Base-by-base conservation (phyloP, 2,888 invertebrate species). In the Brachyptera risi region DNA sequence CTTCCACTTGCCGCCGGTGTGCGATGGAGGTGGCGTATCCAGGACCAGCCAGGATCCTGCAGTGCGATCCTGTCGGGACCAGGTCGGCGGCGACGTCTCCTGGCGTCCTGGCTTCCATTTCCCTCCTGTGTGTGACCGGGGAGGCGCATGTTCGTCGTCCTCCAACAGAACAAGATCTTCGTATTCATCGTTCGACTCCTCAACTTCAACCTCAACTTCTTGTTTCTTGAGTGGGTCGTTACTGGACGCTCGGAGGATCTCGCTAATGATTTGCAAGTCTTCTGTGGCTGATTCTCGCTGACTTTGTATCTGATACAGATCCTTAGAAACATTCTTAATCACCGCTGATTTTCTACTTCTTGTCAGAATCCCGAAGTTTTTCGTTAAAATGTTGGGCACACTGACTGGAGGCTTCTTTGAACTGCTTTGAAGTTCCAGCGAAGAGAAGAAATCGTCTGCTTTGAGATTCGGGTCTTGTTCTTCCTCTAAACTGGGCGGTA, bases 391-490 rank as follows among this genome's bases (percentile, higher is more conserved):
- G 19, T 17, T 19, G 3, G 60, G 24, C 3, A 60, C 50, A 9
- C 26, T 9, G 15, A 23, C 51, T 17, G 51, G 40, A 15, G 62
- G 19, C 26, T 58, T 60, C 56, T 66, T 65, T 47, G 63, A 13
- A 57, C 63, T 72, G 62, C 74, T 73, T 66, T 74, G 74, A 13
- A 75, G 70, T 63, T 74, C 76, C 42, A 94, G 74, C 0, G 90
- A 90, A 37, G 88, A 90, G 69, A 94, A 94, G 74, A 94, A 94
- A 3, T 92, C 87, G 71, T 90, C 90, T 0, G 92, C 91, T 65
- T 88, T 89, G 3, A 89, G 76, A 54, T 80, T 81, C 67, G 85
- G 85, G 1, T 79, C 76, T 7, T 76, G 71, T 56, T 80, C 78
- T 58, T 79, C 80, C 3, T 37, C 51, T 2, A 72, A 68, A n/a